These are phyloP conservation scores for Penaeus japonicus DNA, from an alignment of 1,140 invertebrate genomes.

Conservation along the genomic window DNA sequence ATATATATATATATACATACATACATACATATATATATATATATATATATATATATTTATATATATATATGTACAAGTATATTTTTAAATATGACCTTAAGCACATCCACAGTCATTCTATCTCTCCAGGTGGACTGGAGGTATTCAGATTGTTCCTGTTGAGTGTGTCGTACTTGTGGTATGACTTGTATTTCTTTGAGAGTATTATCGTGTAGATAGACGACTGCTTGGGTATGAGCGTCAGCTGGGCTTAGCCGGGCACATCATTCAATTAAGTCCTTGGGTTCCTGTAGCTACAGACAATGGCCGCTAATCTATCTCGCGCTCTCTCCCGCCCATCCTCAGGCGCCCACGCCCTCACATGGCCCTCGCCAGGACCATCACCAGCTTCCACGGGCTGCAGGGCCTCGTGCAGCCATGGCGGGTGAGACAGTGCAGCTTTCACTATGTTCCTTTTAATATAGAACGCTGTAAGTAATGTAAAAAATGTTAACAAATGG, in stretches of 20 bases:
- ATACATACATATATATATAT: no score
- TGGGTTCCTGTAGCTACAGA: not conserved
- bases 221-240: constrained; percentile 75
- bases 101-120: no score
- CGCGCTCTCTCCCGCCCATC: not conserved
- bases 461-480: no score
- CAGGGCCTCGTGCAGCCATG: constrained; percentile 17
- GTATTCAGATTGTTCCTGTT: constrained; percentile 82
- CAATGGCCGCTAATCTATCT: not conserved
- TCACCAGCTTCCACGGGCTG: constrained; percentile 10
- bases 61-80: no score
- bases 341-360: not conserved
- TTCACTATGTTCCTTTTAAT: no score
- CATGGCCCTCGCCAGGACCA: not conserved
- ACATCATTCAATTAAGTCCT: no score
- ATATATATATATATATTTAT: no score
- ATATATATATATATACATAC: no score
- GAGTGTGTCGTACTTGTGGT: constrained; percentile 86
- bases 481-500: no score
- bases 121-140: constrained; percentile 88
- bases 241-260: no score
- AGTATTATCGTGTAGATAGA: constrained; percentile 94
- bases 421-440: no score
- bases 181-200: constrained; percentile 91
- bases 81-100: no score